Percentiles rank a stretch among this genome's conserved stretches.
Conservation (phyloP, 2,797 vertebrate species). For the Otus scops region DNA sequence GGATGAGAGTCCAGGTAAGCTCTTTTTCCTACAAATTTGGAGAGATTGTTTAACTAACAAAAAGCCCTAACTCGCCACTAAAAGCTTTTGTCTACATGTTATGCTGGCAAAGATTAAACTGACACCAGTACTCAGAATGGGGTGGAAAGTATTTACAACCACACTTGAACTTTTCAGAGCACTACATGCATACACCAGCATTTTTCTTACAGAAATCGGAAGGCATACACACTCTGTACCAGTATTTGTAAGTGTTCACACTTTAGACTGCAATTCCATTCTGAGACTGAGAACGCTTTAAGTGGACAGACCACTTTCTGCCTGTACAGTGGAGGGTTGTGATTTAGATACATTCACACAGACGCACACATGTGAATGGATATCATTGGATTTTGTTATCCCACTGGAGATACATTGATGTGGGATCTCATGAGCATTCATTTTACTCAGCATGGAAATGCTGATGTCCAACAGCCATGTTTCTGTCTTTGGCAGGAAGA, state of each 20-base stretch:
- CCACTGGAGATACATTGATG: background rate
- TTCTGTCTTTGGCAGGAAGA: conserved; percentile 14
- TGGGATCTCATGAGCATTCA: background rate
- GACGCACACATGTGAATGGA: background rate
- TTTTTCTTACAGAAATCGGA: background rate
- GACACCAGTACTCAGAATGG: background rate
- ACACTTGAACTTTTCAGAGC: background rate
- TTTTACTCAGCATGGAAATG: background rate
- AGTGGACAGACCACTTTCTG: background rate
- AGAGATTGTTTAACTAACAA: background rate
- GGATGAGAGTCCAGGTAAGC: conserved; percentile 17
- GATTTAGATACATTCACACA: background rate
- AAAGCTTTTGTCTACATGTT: background rate
- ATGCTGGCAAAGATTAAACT: background rate
- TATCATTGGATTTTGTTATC: background rate
- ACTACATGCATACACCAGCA: background rate
- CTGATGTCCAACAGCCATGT: background rate
- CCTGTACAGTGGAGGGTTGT: background rate
- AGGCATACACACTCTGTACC: background rate
- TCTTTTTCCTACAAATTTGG: background rate
- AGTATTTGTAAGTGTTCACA: background rate
- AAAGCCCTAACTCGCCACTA: background rate
- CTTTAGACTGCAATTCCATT: background rate
- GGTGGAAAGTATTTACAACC: background rate
- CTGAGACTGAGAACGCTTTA: background rate